A percentile compares a stretch with the other conserved stretches of the same genome.
Conservation (phyloP, 92 coral and sea anemone species). For the Zoanthus solanderi region DNA sequence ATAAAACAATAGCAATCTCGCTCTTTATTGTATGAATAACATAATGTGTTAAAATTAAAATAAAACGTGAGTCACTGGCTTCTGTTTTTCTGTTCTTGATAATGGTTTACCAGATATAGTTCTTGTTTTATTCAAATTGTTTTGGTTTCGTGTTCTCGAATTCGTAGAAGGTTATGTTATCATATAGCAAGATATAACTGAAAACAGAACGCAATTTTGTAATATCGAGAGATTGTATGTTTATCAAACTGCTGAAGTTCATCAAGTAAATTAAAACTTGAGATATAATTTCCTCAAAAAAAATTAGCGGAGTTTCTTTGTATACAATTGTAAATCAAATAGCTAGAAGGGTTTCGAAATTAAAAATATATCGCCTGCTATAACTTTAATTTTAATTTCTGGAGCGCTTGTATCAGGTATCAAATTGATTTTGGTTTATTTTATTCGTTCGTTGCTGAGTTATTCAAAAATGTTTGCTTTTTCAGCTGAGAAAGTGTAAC, state of each 20-base stretch:
- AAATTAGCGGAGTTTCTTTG: not conserved
- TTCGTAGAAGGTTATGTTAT: not conserved
- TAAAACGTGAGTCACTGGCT: not conserved
- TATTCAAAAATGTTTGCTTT: not conserved
- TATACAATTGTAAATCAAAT: not conserved
- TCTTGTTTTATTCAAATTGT: not conserved
- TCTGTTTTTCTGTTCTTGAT: not conserved
- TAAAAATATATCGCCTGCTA: not conserved
- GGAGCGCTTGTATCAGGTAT: not conserved
- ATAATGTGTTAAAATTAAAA: not conserved
- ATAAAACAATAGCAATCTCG: not conserved
- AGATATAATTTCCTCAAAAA: not conserved
- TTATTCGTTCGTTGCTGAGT: not conserved
- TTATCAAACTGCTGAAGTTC: not conserved
- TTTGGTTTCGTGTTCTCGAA: not conserved
- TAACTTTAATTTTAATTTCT: not conserved
- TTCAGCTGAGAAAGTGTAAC: not conserved
- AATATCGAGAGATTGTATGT: not conserved
- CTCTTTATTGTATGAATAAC: not conserved
- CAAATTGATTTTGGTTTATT: not conserved
- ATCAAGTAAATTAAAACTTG: conserved; percentile 24
- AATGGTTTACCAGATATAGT: not conserved
- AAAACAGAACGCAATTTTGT: not conserved
- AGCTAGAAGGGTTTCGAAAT: not conserved
- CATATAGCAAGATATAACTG: not conserved